These are phyloP conservation scores for Phrynosoma platyrhinos DNA, from an alignment of 2,113 vertebrate genomes.

Conservation along the genomic window DNA sequence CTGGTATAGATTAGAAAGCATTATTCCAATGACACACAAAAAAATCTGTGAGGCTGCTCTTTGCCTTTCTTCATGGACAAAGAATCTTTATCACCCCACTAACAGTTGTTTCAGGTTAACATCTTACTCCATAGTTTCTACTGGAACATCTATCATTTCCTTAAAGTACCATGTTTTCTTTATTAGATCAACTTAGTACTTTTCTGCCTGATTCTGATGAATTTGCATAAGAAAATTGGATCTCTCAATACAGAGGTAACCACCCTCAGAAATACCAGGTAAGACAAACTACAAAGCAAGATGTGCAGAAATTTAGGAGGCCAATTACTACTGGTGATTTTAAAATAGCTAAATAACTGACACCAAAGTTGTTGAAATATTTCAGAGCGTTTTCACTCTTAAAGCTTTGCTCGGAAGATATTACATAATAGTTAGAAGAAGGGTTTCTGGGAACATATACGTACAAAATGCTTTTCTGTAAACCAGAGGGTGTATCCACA, in stretches of 20 bases:
- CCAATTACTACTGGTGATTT: background rate
- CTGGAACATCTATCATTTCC: background rate
- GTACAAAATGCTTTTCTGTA: too few relatives aligned
- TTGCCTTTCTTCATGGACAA: background rate
- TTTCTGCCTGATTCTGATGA: slow-evolving; percentile 34
- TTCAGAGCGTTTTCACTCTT: background rate
- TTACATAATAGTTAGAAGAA: too few relatives aligned
- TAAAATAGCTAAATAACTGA: background rate
- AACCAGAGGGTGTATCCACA: too few relatives aligned
- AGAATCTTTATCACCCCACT: background rate
- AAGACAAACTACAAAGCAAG: background rate
- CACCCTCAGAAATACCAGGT: slow-evolving; percentile 48
- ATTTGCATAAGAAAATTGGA: slow-evolving; percentile 29
- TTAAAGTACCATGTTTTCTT: background rate
- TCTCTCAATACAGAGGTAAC: slow-evolving; percentile 50
- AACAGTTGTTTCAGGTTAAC: background rate
- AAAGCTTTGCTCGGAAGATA: background rate
- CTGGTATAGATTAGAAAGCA: background rate
- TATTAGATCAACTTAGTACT: slow-evolving; percentile 11
- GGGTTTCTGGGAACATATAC: too few relatives aligned
- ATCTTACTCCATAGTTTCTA: background rate
- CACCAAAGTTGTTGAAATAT: background rate
- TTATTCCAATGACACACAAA: background rate
- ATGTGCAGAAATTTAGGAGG: background rate
- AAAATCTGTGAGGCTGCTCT: background rate